These are phyloP conservation scores for Thaumatotibia leucotreta DNA, from an alignment of 1,140 invertebrate genomes.

Conservation along the genomic window DNA sequence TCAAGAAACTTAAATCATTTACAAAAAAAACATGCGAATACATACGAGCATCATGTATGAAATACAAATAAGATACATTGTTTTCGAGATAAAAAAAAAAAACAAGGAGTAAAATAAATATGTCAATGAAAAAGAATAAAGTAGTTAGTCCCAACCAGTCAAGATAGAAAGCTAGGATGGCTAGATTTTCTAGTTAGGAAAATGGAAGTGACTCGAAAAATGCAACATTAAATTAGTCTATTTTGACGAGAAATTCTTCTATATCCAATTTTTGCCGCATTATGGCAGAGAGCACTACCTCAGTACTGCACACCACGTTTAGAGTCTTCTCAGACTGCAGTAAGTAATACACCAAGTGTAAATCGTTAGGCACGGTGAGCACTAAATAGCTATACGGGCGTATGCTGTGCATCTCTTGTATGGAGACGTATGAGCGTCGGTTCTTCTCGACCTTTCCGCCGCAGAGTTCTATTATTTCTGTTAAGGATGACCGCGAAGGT, in stretches of 20 bases:
- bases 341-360: slow-evolving; percentile 89
- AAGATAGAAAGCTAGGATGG: too few species aligned
- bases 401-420: slow-evolving; percentile 83
- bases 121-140: background rate
- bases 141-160: background rate
- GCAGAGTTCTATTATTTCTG: slow-evolving; percentile 89
- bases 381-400: slow-evolving; percentile 86
- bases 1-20: background rate
- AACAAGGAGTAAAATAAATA: too few species aligned
- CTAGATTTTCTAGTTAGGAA: too few species aligned
- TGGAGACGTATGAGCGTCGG: slow-evolving; percentile 83
- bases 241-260: slow-evolving; percentile 72
- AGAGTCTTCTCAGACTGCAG: slow-evolving; percentile 81
- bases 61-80: too few species aligned
- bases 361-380: slow-evolving; percentile 88
- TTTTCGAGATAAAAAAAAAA: too few species aligned
- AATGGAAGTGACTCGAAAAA: background rate
- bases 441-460: slow-evolving; percentile 91
- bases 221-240: slow-evolving; percentile 41
- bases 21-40: background rate
- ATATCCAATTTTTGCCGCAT: slow-evolving; percentile 80
- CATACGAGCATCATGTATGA: background rate
- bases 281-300: slow-evolving; percentile 80
- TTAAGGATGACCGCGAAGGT: slow-evolving; percentile 83
- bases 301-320: slow-evolving; percentile 79